Base-by-base conservation (phyloP, 1,140 invertebrate genomes). In the Cardiocondyla obscurior region DNA sequence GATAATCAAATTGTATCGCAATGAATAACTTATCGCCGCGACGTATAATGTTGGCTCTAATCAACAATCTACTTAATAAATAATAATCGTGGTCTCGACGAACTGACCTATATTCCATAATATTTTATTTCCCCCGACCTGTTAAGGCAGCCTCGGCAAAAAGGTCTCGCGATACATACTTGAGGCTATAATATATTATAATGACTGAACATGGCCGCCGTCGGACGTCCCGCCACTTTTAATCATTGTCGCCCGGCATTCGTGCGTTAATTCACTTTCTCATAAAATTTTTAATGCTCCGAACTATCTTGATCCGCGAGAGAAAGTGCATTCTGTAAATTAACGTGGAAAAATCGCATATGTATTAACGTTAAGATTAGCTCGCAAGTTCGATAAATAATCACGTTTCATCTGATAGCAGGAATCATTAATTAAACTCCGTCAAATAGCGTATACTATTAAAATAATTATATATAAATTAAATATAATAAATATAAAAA, bases 41-140 rank as follows among this genome's bases (percentile, higher is more conserved):
- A 76, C 22, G 51, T 49, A 49, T 76, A 36, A 64, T 36, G 30
- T 22, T 42, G 19, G n/a, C 33, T 53, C 39, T 70, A 6, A 44
- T 33, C 19, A 10, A 39, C 76, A 33, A 70, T 42, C 49, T 79
- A 53, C 55, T 58, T 62, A 39, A 39, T 62, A 62, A 62, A 62
- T 62, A 62, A 62, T 62, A 76, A 33, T 33, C 49, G n/a, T 36
- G 55, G n/a, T 58, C 72, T 25, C 72, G 25, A 62, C 42, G 12
- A 33, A 5, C 33, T 69, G 36, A 69, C 62, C 62, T 28, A 53
- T 44, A 69, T 67, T 81, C 36, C 39, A n/a, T 57, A 25, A 33
- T 28, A 30, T 69, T 81, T 57, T 28, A 8, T 70, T 69, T 64
- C 30, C 22, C 22, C 49, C 46, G 3, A 2, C 70, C 51, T 22